Base-by-base conservation (phyloP, 2,797 vertebrate species). In the Centropyge bicolor region DNA sequence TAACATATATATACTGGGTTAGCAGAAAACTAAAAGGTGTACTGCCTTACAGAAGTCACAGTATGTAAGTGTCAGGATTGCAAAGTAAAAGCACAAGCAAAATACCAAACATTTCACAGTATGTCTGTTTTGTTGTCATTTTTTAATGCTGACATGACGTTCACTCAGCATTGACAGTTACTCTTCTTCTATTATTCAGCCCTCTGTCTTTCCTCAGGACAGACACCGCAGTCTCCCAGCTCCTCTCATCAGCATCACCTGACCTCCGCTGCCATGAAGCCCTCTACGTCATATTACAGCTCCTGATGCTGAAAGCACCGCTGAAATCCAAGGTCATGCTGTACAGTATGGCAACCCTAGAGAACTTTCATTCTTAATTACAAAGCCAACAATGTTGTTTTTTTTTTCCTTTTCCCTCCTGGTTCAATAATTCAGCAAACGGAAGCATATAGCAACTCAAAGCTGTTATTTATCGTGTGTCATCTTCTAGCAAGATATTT, bases 171-270 rank as follows among this genome's bases (percentile, higher is more conserved):
- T 5, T 61, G 9, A 59, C 1, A 0, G 16, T 49, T 16, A 49
- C 31, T 65, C 3, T 36, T 45, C 35, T 41, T 41, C 1, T 8
- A n/a, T 31, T 27, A 0, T 81, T 31, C 22, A 6, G 73, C 13
- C 19, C 1, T 76, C n/a, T 46, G 41, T 54, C 3, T 75, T 43
- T 78, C 31, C 55, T 61, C 80, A 95, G 95, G 91, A 59, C 95
- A 92, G 70, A 88, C 90, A 1, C 80, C 92, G 3, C 93, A 92
- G 52, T 91, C 91, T 78, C 94, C 95, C 9, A 84, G 93, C 72
- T 91, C 94, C 6, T 93, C 94, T 51, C 95, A 94, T 83, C 94
- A 93, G 3, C 94, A 92, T 3, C 92, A 93, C 82, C 80, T 96
- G 72, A 89, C 77, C n/a, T 79, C 93, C 1, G 80, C 91, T 5